Base-by-base conservation (phyloP, 2,888 invertebrate genomes). In the Euclidia mi region DNA sequence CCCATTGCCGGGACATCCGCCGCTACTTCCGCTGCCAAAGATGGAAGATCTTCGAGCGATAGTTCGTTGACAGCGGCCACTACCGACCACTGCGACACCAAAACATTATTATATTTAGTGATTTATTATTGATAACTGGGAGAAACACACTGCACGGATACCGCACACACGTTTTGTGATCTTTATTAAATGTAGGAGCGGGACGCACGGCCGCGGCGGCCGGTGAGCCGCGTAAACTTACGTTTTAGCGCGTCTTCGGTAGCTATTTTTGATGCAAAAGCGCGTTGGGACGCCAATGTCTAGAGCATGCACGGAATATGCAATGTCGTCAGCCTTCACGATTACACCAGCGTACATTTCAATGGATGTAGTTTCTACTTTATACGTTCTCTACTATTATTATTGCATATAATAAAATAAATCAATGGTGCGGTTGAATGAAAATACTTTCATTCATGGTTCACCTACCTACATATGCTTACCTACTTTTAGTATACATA, bases 281-380 rank as follows among this genome's bases (percentile, higher is more conserved):
- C 90, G 89, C 88, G 91, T 86, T 89, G 90, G 84, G 91, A 90
- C 91, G 92, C 91, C 94, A 94, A 94, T 92, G 94, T 94, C 94
- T 91, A 92, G 92, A 92, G 92, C 94, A 94, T 92, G 94, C 91
- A 92, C 78, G 89, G 94, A 94, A 94, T 94, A 94, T 94, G 94
- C 94, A 94, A 94, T 94, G 91, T 88, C 91, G 90, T 88, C 90
- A 90, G 88, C 86, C 92, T 88, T 89, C 89, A 81, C 85, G 79
- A 86, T 84, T 84, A 83, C 81, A 84, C 79, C 62, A 75, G 62
- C 69, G 76, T 72, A 65, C 77, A 72, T 78, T 79, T 66, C 68
- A 72, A 79, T 78, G 67, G 49, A 53, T 20, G 44, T 32, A 41
- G 40, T 53, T 53, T 71, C 40, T 47, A 61, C 37, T 55, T 56